A percentile compares a stretch with the other conserved stretches of the same genome.
Conservation (phyloP, 2,888 invertebrate genomes). For the Zaprionus lineosus region DNA sequence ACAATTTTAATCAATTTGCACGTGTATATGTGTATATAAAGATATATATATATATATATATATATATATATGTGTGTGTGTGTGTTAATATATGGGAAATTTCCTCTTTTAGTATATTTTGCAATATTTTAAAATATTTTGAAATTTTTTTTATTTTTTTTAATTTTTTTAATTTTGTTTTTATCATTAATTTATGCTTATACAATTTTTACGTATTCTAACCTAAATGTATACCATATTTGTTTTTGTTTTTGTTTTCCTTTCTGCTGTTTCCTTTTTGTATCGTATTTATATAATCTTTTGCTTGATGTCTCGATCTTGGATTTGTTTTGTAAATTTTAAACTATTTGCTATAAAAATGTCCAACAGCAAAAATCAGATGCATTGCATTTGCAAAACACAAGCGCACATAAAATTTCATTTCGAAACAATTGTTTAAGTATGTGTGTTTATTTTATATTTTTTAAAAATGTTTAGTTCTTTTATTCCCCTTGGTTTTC, state of each 20-base stretch:
- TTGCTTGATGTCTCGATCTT: too few species aligned
- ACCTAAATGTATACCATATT: constrained; percentile 69
- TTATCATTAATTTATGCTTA: constrained; percentile 73
- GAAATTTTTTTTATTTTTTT: constrained; percentile 13
- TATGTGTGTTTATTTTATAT: constrained; percentile 17
- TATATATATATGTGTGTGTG: constrained; percentile 16
- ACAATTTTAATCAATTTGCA: too few species aligned
- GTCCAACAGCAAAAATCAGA: constrained; percentile 65
- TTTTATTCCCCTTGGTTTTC: too few species aligned
- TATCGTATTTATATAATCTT: constrained; percentile 1
- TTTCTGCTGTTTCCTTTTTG: constrained; percentile 20
- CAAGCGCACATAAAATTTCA: constrained; percentile 31
- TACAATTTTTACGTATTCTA: constrained; percentile 75
- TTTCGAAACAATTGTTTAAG: constrained; percentile 27
- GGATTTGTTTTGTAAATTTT: constrained; percentile 61
- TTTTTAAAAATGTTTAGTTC: constrained; percentile 34
- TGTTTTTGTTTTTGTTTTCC: constrained; percentile 35
- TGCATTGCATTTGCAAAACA: constrained; percentile 52
- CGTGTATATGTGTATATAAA: constrained; percentile 23
- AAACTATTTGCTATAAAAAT: constrained; percentile 66
- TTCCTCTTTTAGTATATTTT: constrained; percentile 49
- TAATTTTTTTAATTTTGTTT: constrained; percentile 50
- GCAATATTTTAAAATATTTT: too few species aligned
- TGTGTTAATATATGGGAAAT: too few species aligned
- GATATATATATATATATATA: constrained; percentile 32